Conservation (phyloP, 2,113 vertebrate genomes). For the Pteropus alecto region DNA sequence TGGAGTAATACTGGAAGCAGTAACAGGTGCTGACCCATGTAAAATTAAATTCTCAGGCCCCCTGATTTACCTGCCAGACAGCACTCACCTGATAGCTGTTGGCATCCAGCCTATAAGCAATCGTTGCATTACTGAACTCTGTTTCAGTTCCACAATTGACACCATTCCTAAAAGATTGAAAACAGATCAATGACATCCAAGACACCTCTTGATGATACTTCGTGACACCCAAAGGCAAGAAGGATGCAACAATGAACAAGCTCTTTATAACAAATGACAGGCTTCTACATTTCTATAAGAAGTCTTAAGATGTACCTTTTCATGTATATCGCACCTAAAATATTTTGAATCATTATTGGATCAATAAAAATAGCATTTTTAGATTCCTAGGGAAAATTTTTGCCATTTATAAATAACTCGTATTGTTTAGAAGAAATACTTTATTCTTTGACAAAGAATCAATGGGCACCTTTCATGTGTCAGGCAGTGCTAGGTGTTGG, state of each 20-base stretch:
- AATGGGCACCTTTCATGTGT: not conserved
- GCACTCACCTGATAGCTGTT: constrained; percentile 89
- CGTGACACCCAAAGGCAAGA: not conserved
- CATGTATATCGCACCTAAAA: not conserved
- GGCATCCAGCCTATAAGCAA: constrained; percentile 94
- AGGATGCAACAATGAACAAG: not conserved
- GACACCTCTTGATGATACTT: not conserved
- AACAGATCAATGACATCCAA: not conserved
- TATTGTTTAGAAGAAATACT: not conserved
- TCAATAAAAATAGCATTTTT: not conserved
- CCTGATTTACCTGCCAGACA: accelerated
- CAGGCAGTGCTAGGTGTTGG: not conserved
- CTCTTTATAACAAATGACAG: not conserved
- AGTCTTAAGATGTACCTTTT: not conserved
- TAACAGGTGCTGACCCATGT: not conserved
- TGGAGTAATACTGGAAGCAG: not conserved
- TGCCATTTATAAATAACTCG: not conserved
- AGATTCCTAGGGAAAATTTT: not conserved
- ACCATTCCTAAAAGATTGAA: constrained; percentile 77
- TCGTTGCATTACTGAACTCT: constrained; percentile 93
- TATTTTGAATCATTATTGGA: not conserved
- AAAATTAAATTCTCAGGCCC: not conserved
- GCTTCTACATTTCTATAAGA: not conserved
- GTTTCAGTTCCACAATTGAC: constrained; percentile 90
- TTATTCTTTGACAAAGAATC: not conserved